These are phyloP conservation scores for Lochmaea capreae DNA, from an alignment of 2,888 invertebrate species.

Conservation along the genomic window DNA sequence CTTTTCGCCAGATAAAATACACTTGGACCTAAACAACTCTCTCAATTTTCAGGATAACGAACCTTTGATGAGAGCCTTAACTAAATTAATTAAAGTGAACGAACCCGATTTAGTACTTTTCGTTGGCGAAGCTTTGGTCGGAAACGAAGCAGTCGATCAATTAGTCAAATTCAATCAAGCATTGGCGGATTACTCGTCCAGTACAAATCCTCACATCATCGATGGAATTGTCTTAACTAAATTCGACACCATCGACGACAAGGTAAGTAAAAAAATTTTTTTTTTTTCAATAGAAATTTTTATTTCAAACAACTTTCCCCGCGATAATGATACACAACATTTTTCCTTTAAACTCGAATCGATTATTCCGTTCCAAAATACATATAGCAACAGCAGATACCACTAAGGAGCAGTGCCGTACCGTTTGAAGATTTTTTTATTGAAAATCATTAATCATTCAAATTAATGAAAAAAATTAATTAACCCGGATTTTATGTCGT, in stretches of 20 bases:
- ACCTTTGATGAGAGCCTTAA: slow-evolving; percentile 96
- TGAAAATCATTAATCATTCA: too few relatives aligned
- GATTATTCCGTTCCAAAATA: too few relatives aligned
- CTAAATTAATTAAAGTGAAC: slow-evolving; percentile 97
- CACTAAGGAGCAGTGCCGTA: too few relatives aligned
- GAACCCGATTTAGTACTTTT: slow-evolving; percentile 98
- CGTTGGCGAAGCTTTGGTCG: slow-evolving; percentile 99
- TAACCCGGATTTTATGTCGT: too few relatives aligned
- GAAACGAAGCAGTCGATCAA: slow-evolving; percentile 99
- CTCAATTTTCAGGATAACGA: slow-evolving; percentile 82
- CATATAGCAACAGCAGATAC: too few relatives aligned
- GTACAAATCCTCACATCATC: slow-evolving; percentile 87
- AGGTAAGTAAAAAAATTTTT: slow-evolving; percentile 68
- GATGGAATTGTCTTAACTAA: slow-evolving; percentile 99
- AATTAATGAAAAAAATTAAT: too few relatives aligned
- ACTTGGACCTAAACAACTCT: not conserved
- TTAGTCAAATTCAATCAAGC: slow-evolving; percentile 99
- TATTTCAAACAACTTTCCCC: not conserved
- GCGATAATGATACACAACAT: too few relatives aligned
- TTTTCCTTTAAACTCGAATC: too few relatives aligned
- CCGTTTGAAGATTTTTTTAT: too few relatives aligned
- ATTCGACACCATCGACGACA: slow-evolving; percentile 99
- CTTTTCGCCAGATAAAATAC: too few relatives aligned
- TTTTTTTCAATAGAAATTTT: not conserved
- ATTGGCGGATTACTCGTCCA: slow-evolving; percentile 88